Conservation (phyloP, 2,888 invertebrate genomes). For the Chrysopilus asiliformis region DNA sequence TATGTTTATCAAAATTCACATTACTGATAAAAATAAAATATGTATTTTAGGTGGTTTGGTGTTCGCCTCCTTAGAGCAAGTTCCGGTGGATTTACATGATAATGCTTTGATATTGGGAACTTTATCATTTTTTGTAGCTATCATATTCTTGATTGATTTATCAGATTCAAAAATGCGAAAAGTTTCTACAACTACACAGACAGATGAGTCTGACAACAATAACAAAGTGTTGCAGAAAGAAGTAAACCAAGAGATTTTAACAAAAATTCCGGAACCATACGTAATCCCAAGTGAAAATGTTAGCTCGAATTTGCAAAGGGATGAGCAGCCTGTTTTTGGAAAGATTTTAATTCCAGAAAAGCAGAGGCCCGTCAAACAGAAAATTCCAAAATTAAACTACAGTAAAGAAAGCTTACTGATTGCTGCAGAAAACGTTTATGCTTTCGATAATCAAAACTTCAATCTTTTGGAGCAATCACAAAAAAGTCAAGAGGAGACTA, state of each 20-base stretch:
- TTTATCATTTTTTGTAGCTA: slow-evolving; percentile 17
- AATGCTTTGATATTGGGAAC: slow-evolving; percentile 18
- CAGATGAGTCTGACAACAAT: slow-evolving; percentile 11
- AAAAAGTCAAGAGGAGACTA: slow-evolving; percentile 8
- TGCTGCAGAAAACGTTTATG: neutral
- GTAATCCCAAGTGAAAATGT: neutral
- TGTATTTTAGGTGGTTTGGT: slow-evolving; percentile 15
- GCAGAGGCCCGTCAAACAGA: slow-evolving; percentile 6
- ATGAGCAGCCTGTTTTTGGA: slow-evolving; percentile 16
- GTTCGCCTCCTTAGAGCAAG: slow-evolving; percentile 17
- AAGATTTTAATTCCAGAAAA: slow-evolving; percentile 15
- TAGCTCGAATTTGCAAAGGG: slow-evolving; percentile 12
- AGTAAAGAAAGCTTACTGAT: neutral
- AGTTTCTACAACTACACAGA: slow-evolving; percentile 14
- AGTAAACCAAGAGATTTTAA: no score
- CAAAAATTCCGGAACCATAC: no score
- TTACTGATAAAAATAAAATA: slow-evolving; percentile 1
- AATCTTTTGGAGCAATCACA: neutral
- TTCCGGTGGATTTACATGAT: slow-evolving; percentile 16
- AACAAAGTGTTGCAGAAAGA: slow-evolving; percentile 10
- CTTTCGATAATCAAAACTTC: neutral
- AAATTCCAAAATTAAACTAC: slow-evolving; percentile 4
- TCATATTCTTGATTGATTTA: slow-evolving; percentile 17
- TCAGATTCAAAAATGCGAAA: slow-evolving; percentile 14
- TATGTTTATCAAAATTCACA: neutral